Evolutionary conservation across 2,113 vertebrate genomes (phyloP).

Genomic region (Ploceus nigricollis): DNA sequence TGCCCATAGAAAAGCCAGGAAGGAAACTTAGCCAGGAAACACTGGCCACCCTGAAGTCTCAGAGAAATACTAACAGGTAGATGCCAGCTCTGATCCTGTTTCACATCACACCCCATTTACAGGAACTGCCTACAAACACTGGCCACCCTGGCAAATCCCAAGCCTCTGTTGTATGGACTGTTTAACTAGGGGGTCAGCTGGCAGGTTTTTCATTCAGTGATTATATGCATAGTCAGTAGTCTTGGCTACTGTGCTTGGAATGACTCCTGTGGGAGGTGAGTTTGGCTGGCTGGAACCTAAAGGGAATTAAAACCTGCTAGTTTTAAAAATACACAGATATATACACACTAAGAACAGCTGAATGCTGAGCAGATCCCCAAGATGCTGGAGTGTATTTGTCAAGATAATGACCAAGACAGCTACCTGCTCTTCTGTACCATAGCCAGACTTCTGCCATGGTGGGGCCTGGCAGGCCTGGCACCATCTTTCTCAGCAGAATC

Average conservation of each 20-base stretch:
- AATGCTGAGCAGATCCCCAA: neutral
- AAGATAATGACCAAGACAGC: neutral
- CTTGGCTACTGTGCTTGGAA: neutral
- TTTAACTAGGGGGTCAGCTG: neutral
- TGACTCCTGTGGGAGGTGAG: neutral
- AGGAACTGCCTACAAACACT: neutral
- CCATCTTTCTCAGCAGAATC: neutral
- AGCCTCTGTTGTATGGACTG: neutral
- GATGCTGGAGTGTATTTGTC: neutral
- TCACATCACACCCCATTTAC: neutral
- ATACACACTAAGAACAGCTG: neutral
- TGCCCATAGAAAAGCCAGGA: neutral
- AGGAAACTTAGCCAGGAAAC: neutral
- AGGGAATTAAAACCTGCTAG: neutral
- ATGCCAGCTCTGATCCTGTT: neutral
- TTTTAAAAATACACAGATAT: neutral
- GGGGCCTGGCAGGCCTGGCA: neutral
- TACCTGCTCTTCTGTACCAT: neutral
- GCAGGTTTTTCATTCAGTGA: neutral
- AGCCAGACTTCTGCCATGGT: neutral
- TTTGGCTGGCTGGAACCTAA: neutral
- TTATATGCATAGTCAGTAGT: neutral
- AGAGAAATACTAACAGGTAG: neutral
- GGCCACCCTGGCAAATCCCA: neutral
- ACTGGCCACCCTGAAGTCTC: too few relatives aligned